phyloP scores from a whole-genome alignment of 35 echinoderm and acorn worm genomes.

The Ophiothrix spiculata region DNA sequence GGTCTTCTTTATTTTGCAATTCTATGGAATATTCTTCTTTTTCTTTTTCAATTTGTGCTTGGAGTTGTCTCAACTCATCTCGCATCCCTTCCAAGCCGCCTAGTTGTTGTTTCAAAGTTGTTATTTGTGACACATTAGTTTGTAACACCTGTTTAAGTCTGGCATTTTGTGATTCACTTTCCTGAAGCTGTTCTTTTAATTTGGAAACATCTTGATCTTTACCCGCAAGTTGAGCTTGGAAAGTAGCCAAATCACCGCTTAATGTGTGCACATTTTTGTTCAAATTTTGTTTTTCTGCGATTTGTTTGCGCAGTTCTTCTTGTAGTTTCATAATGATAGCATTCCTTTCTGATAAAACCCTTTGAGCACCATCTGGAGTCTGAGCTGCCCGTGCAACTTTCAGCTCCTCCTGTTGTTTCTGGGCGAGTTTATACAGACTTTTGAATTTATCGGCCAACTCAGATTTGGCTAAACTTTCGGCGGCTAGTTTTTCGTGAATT shows the following conservation, averaged over 20 bases:
- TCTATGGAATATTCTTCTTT: slow-evolving; percentile 16
- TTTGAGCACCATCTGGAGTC: not conserved
- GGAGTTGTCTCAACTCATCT: slow-evolving; percentile 5
- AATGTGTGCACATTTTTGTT: not conserved
- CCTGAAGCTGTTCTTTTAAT: slow-evolving; percentile 34
- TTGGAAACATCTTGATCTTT: slow-evolving; percentile 39
- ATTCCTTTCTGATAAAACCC: not conserved
- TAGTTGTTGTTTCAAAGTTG: slow-evolving; percentile 21
- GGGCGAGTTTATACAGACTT: not conserved
- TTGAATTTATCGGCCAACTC: not conserved
- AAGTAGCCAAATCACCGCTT: not conserved
- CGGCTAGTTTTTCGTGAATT: not conserved
- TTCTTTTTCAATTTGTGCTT: not conserved
- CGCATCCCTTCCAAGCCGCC: not conserved
- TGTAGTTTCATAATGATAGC: slow-evolving; percentile 2
- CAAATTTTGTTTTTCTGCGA: not conserved
- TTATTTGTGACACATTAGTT: not conserved
- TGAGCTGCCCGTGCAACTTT: not conserved
- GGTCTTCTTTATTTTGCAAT: slow-evolving; percentile 21
- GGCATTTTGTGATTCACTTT: not conserved
- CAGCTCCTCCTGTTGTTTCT: not conserved
- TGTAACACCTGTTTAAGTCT: not conserved
- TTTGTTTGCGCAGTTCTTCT: not conserved
- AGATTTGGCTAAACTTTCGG: not conserved
- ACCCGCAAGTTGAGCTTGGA: not conserved